Conservation (phyloP, 2,797 vertebrate genomes). For the Philypnodon macrostomus region DNA sequence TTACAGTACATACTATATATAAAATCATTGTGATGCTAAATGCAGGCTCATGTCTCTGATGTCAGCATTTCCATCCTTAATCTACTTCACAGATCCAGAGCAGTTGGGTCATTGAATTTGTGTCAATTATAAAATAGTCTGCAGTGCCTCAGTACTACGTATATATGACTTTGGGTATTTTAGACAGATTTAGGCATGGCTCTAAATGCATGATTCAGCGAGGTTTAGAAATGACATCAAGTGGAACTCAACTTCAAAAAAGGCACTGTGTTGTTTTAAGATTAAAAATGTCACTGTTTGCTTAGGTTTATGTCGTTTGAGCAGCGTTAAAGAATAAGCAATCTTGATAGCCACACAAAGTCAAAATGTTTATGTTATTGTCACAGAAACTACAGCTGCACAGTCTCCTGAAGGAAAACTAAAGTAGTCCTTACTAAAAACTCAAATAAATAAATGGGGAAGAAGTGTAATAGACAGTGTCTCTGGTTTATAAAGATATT, state of each 20-base stretch:
- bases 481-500: too few relatives aligned
- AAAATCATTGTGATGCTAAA: not conserved
- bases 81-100: constrained; percentile 27
- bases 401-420: too few relatives aligned
- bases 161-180: constrained; percentile 25
- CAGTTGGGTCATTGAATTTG: constrained; percentile 8
- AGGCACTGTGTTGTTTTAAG: not conserved
- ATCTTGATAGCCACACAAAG: too few relatives aligned
- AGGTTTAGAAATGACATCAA: constrained; percentile 4
- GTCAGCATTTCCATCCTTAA: constrained; percentile 32
- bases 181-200: constrained; percentile 24
- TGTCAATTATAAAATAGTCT: constrained; percentile 29
- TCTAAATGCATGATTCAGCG: not conserved
- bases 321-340: too few relatives aligned
- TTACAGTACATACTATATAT: too few relatives aligned
- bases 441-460: too few relatives aligned
- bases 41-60: constrained; percentile 1
- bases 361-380: too few relatives aligned
- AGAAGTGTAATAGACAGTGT: too few relatives aligned
- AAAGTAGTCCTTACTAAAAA: too few relatives aligned
- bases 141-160: too few relatives aligned
- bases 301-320: not conserved
- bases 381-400: too few relatives aligned
- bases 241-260: not conserved
- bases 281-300: not conserved